Evolutionary conservation across 2,888 invertebrate species (phyloP).

Genomic region (Drosophila prolongata): DNA sequence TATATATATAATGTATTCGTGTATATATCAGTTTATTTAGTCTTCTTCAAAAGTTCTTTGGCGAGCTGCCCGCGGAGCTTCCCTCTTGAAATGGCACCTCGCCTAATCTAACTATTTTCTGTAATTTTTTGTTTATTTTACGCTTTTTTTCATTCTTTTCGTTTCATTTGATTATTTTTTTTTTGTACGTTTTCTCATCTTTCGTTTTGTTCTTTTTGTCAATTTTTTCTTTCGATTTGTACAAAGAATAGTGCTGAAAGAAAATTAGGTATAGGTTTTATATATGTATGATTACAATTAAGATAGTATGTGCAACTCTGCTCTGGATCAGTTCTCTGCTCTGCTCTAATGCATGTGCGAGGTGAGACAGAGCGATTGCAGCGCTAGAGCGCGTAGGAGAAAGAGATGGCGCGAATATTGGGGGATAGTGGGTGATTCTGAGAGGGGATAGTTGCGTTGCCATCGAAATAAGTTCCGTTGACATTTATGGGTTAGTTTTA

Average conservation of each 20-base stretch:
- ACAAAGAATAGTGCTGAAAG: constrained; percentile 70
- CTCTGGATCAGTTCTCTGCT: constrained; percentile 6
- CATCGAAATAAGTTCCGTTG: constrained; percentile 4
- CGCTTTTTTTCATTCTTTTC: constrained; percentile 35
- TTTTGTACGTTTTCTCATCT: constrained; percentile 21
- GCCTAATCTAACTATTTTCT: constrained; percentile 38
- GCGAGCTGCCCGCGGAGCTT: constrained; percentile 55
- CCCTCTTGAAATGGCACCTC: constrained; percentile 34
- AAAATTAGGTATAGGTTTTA: constrained; percentile 52
- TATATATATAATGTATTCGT: constrained; percentile 43
- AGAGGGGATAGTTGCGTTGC: constrained; percentile 7
- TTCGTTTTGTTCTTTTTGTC: constrained; percentile 15
- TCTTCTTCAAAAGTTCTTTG: constrained; percentile 63
- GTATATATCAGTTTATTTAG: constrained; percentile 71
- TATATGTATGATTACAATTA: constrained; percentile 45
- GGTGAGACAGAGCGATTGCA: constrained; percentile 20
- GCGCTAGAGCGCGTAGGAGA: constrained; percentile 2
- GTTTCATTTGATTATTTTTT: constrained; percentile 33
- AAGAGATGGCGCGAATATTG: background rate
- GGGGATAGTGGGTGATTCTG: background rate
- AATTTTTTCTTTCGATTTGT: constrained; percentile 65
- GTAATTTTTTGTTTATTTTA: constrained; percentile 21
- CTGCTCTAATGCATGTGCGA: constrained; percentile 10
- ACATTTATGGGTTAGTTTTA: constrained; percentile 5
- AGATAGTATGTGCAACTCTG: constrained; percentile 3